phyloP scores from a whole-genome alignment of 2,888 invertebrate species.

The Pediacus dermestoides region DNA sequence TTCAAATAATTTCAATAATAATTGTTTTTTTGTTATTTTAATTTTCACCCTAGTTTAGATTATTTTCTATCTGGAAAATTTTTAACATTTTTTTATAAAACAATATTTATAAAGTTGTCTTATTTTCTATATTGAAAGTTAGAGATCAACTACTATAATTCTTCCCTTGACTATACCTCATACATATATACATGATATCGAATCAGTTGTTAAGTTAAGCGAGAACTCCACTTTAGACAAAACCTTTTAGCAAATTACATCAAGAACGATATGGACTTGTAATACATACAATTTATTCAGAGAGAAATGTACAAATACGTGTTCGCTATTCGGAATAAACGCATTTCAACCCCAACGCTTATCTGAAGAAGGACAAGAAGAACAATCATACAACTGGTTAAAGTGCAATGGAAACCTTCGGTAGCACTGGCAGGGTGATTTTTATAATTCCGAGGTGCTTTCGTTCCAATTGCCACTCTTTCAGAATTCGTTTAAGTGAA shows the following conservation, averaged over 20 bases:
- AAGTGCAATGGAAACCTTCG: no score
- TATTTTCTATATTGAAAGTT: no score
- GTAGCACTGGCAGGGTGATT: no score
- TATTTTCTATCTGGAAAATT: no score
- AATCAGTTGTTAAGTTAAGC: slow-evolving; percentile 53
- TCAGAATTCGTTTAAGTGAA: not conserved
- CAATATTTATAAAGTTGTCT: no score
- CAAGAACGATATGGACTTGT: slow-evolving; percentile 43
- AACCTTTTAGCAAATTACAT: slow-evolving; percentile 53
- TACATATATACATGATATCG: slow-evolving; percentile 52
- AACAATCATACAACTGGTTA: not conserved
- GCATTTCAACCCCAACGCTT: not conserved
- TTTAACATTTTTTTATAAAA: no score
- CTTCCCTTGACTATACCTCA: slow-evolving; percentile 36
- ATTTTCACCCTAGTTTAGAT: no score
- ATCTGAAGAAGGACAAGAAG: not conserved
- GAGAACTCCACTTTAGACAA: slow-evolving; percentile 51
- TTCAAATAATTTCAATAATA: no score
- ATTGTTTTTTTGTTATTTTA: no score
- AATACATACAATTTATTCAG: slow-evolving; percentile 46
- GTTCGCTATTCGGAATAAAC: slow-evolving; percentile 2
- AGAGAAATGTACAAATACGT: slow-evolving; percentile 18
- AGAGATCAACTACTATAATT: no score
- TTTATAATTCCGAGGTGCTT: slow-evolving; percentile 3
- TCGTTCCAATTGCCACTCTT: not conserved